phyloP scores from a whole-genome alignment of 1,140 invertebrate species.

The Lanistes nyassanus region DNA sequence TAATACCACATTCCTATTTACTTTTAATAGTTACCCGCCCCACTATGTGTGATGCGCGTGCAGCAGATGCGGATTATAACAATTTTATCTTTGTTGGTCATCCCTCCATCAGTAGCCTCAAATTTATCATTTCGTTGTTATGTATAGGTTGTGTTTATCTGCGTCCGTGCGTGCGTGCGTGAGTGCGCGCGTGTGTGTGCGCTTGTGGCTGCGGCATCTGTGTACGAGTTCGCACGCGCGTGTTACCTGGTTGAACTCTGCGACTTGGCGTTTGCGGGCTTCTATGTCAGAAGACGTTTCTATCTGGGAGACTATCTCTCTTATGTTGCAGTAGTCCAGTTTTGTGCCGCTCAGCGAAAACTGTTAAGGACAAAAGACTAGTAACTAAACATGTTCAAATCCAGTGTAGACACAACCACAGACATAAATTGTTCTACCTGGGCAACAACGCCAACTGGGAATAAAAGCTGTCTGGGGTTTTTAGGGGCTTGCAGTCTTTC shows the following conservation, averaged over 20 bases:
- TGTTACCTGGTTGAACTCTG: not conserved
- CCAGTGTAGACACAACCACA: too few species aligned
- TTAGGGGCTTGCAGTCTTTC: too few species aligned
- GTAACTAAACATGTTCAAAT: too few species aligned
- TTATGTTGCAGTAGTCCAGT: not conserved
- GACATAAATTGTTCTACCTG: too few species aligned
- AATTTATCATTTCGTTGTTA: not conserved
- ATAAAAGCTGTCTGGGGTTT: too few species aligned
- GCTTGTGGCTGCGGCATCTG: not conserved
- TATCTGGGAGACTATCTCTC: not conserved
- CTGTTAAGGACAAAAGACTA: too few species aligned
- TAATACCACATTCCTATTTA: too few species aligned
- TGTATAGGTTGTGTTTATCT: not conserved
- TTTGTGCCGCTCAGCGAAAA: too few species aligned
- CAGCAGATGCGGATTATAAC: not conserved
- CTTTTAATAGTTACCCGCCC: too few species aligned
- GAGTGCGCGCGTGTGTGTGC: too few species aligned
- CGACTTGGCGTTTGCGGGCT: not conserved
- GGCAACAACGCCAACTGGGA: too few species aligned
- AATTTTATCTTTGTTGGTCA: not conserved
- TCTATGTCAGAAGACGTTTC: not conserved
- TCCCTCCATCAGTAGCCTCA: not conserved
- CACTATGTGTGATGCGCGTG: not conserved
- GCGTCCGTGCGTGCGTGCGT: not conserved
- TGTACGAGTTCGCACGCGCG: not conserved